Evolutionary conservation across 1,140 invertebrate genomes (phyloP), one percentile per base, ranked within the genome.

Genomic region (Sycophaga agraensis): DNA sequence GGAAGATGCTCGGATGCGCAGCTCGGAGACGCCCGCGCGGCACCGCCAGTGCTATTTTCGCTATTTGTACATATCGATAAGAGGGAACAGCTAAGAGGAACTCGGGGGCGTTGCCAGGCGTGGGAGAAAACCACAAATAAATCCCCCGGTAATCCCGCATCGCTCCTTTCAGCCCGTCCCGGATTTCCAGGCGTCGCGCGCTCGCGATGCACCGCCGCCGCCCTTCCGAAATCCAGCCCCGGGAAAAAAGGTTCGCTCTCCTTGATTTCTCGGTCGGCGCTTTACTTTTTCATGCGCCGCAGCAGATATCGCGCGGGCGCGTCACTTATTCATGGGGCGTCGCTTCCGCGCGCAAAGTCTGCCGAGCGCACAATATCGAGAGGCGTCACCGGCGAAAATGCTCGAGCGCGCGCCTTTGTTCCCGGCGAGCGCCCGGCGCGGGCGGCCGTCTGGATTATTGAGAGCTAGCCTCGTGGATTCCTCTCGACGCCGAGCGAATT

Each of bases 111-210:
- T 40, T 39, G 40, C 53, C 60, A 42, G 31, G 59, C 42, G 68
- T 65, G 67, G 64, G 68, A 70, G 74, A 77, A 80, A 78, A 79
- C 78, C 75, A 78, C 74, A 73, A 76, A 79, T 78, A 80, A 80
- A 80, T 80, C 78, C 78, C 72, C 73, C 70, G 70, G 75, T 79
- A 80, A 80, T 80, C 76, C 74, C 63, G 68, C 78, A 73, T 75
- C 74, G 72, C 68, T 77, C 72, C 74, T 78, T 77, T 78, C 76
- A 77, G 70, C 69, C 66, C 17, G 68, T 66, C 68, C 71, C 69
- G 75, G 74, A 79, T 78, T 79, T 78, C 56, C 69, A 71, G 69
- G 70, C n/a, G 69, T n/a, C 68, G 70, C 69, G 70, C 74, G 78
- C 73, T 72, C 76, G 68, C 74, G 66, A 67, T 69, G 68, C 68